These are phyloP conservation scores for Orthonyx spaldingii DNA, from an alignment of 2,113 vertebrate species.

Conservation along the genomic window DNA sequence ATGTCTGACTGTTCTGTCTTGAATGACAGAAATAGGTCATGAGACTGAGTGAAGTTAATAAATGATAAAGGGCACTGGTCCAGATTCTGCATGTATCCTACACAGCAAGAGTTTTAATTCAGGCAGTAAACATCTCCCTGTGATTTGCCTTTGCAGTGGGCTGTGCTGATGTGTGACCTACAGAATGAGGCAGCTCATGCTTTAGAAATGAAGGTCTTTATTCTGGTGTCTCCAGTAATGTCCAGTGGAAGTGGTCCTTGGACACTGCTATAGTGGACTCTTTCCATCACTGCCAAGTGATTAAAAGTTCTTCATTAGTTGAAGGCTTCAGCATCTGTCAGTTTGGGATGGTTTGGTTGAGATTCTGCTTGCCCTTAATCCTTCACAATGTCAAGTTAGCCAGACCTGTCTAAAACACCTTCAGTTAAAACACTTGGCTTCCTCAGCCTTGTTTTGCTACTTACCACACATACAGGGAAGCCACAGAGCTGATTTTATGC, in stretches of 20 bases:
- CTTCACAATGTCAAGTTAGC: background rate
- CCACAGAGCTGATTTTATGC: background rate
- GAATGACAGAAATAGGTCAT: background rate
- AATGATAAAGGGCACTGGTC: background rate
- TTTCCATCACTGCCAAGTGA: background rate
- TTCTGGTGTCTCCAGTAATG: background rate
- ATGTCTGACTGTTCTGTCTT: background rate
- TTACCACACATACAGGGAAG: background rate
- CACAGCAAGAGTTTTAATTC: background rate
- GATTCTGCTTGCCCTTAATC: background rate
- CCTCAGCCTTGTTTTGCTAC: background rate
- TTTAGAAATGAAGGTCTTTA: background rate
- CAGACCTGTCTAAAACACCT: background rate
- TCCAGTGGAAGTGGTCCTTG: background rate
- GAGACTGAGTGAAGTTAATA: background rate
- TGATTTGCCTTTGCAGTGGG: background rate
- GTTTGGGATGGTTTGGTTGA: background rate
- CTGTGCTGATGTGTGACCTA: background rate
- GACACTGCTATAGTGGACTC: background rate
- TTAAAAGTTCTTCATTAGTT: rapidly evolving
- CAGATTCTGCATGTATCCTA: background rate
- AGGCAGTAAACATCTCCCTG: background rate
- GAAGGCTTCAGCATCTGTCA: background rate
- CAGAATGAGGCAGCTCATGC: background rate
- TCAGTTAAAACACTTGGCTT: background rate